Evolutionary conservation across 1,140 invertebrate genomes (phyloP).

Genomic region (Calliphora vicina): DNA sequence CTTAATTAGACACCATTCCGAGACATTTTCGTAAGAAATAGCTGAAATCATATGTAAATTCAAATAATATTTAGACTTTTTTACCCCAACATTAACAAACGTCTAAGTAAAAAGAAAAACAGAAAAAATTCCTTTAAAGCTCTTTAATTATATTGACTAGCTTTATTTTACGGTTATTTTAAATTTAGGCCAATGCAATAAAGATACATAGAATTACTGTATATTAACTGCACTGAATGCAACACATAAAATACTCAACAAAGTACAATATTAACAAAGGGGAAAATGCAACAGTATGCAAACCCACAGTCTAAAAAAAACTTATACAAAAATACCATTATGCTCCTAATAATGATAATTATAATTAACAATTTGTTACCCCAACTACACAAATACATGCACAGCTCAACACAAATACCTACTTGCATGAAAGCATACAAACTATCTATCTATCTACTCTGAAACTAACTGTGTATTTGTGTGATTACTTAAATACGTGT

Average conservation of each 20-base stretch:
- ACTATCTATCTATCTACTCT: background rate
- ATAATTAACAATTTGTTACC: slow-evolving; percentile 12
- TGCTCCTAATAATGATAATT: background rate
- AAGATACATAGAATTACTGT: background rate
- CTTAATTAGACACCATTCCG: too few relatives aligned
- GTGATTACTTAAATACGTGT: background rate
- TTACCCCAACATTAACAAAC: too few relatives aligned
- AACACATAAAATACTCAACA: background rate
- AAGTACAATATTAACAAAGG: background rate
- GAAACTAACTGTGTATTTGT: too few relatives aligned
- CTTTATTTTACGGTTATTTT: too few relatives aligned
- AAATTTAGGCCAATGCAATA: background rate
- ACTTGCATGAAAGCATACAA: background rate
- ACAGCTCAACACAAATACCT: background rate
- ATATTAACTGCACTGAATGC: background rate
- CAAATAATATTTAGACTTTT: too few relatives aligned
- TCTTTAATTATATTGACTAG: too few relatives aligned
- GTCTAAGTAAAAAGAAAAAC: too few relatives aligned
- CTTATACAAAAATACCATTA: background rate
- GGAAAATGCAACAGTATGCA: background rate
- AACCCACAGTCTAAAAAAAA: background rate
- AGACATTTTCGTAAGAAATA: too few relatives aligned
- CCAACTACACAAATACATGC: background rate
- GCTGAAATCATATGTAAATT: too few relatives aligned
- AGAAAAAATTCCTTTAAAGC: too few relatives aligned